Evolutionary conservation across 2,113 vertebrate genomes (phyloP), one percentile per base, ranked within the genome.

Genomic region (Calyptommatus sinebrachiatus): DNA sequence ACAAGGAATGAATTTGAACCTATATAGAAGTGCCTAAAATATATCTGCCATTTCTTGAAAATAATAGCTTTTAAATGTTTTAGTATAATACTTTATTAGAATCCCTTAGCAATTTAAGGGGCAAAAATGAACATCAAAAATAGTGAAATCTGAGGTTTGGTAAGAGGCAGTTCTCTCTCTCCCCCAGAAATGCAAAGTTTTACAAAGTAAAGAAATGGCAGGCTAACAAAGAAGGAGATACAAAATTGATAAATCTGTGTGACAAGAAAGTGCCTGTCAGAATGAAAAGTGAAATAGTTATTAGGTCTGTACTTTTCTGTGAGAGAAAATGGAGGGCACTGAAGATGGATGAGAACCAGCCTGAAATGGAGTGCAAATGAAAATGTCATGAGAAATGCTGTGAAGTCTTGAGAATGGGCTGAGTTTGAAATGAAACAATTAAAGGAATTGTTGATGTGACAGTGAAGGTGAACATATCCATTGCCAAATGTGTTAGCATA

Each of bases 361-460:
- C 28, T 46, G 41, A 66, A 63, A 65, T 76, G 21, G 53, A 74
- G 72, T 74, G 29, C 73, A 76, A 76, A 66, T 76, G 74, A 46
- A 76, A 76, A 76, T 50, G 26, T 66, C 74, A 76, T 45, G 62
- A 65, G 46, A n/a, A 48, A 66, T 65, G 12, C 60, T 63, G 26
- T 26, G 31, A 76, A 46, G 61, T 45, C 35, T 18, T 63, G 60
- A 63, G 24, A 24, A 76, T 63, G 24, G 8, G 3, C 73, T 63
- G 1, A 18, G 24, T 76, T 74, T 76, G 31, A 76, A 46, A 45
- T 46, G 60, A 76, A 35, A 46, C 35, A 28, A n/a, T 63, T 74
- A 61, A 61, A 29, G 24, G 50, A 76, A n/a, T n/a, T 48, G 41
- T 28, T 62, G 29, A 76, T 66, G 41, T 21, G 5, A n/a, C n/a